phyloP scores from a whole-genome alignment of 2,888 invertebrate species.

The Zonitis immaculata region DNA sequence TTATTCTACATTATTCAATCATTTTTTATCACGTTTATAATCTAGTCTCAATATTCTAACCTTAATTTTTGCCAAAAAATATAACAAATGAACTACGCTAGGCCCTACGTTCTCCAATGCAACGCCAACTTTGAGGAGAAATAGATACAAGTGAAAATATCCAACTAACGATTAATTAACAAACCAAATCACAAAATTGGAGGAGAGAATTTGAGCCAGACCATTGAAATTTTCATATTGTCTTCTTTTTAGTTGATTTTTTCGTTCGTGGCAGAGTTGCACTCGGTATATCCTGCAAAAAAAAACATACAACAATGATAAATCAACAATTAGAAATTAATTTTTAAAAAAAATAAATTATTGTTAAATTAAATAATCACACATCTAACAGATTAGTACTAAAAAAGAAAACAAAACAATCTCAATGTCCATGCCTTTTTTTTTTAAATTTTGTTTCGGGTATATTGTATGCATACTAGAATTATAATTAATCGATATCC shows the following conservation, averaged over 20 bases:
- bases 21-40: too few relatives aligned
- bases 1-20: too few relatives aligned
- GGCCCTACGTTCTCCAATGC: too few relatives aligned
- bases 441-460: too few relatives aligned
- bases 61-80: too few relatives aligned
- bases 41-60: too few relatives aligned
- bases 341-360: constrained; percentile 2
- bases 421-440: constrained; percentile 28
- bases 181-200: constrained; percentile 16
- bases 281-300: constrained; percentile 62
- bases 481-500: constrained; percentile 31
- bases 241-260: constrained; percentile 70
- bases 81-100: too few relatives aligned
- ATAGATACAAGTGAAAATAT: too few relatives aligned
- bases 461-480: not conserved
- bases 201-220: not conserved
- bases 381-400: constrained; percentile 3
- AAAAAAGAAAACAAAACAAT: constrained; percentile 2
- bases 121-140: too few relatives aligned
- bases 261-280: constrained; percentile 71
- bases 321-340: not conserved
- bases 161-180: constrained; percentile 13
- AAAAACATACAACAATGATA: not conserved
- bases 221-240: constrained; percentile 31
- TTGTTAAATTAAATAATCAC: constrained; percentile 1